Conservation (phyloP, 2,113 vertebrate species). For the Probosciger aterrimus region DNA sequence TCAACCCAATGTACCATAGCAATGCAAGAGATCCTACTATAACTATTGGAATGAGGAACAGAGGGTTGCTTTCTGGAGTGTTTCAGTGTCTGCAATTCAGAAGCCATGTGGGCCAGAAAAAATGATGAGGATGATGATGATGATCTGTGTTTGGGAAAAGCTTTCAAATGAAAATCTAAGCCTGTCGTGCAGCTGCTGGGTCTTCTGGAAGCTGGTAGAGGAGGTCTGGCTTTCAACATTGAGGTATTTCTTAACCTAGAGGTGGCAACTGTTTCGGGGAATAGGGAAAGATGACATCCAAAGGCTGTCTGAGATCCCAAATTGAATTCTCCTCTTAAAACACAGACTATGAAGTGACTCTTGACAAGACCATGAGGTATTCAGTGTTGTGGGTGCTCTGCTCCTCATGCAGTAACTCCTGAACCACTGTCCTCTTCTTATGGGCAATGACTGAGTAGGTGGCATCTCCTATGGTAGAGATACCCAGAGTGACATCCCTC, state of each 20-base stretch:
- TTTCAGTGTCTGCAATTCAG: background rate
- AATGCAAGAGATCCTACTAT: background rate
- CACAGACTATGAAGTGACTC: background rate
- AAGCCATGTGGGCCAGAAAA: background rate
- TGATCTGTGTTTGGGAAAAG: background rate
- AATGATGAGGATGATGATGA: background rate
- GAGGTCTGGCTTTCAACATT: background rate
- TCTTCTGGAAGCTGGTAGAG: background rate
- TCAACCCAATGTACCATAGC: fast-evolving
- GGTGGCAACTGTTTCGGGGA: background rate
- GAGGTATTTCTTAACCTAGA: background rate
- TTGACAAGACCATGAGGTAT: background rate
- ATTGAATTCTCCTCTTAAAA: background rate
- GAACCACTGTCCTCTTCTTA: conserved; percentile 40
- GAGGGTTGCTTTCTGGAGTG: background rate
- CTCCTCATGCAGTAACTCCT: background rate
- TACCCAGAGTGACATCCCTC: conserved; percentile 25
- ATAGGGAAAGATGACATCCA: background rate
- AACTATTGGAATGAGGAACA: background rate
- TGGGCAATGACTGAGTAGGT: background rate
- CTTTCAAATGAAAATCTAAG: background rate
- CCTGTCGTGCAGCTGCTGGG: background rate
- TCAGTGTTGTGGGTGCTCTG: background rate
- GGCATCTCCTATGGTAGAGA: background rate
- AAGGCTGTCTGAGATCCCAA: background rate